These are phyloP conservation scores for Drosophila insularis DNA, from an alignment of 1,140 invertebrate species.

Conservation along the genomic window DNA sequence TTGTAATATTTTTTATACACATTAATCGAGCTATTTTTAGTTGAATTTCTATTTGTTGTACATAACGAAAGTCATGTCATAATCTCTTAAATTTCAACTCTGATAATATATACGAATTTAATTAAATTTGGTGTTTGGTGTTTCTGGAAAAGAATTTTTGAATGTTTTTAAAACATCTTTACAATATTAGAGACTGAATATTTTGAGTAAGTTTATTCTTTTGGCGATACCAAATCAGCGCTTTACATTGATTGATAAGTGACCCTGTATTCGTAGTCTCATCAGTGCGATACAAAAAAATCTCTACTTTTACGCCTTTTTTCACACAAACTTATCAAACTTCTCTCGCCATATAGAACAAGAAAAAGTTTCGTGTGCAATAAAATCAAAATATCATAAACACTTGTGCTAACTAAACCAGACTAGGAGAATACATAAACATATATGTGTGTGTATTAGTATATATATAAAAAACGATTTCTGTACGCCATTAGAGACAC, in stretches of 20 bases:
- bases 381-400: constrained; percentile 80
- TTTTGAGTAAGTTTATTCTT: too few species aligned
- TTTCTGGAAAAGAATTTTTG: too few species aligned
- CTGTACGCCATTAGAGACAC: constrained; percentile 67
- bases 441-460: neutral
- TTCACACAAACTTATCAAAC: neutral
- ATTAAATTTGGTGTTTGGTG: too few species aligned
- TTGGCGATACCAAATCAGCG: neutral
- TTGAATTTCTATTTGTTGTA: too few species aligned
- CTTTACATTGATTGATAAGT: neutral
- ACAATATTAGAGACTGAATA: too few species aligned
- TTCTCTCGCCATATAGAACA: neutral
- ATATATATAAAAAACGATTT: constrained; percentile 12
- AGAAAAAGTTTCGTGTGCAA: constrained; percentile 47
- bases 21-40: too few species aligned
- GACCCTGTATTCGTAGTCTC: constrained; percentile 42
- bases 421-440: constrained; percentile 36
- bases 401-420: constrained; percentile 49
- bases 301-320: constrained; percentile 9
- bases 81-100: too few species aligned
- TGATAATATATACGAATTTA: too few species aligned
- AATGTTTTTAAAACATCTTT: too few species aligned
- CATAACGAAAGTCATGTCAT: too few species aligned
- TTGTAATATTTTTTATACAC: too few species aligned
- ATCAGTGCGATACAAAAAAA: constrained; percentile 56